Evolutionary conservation across 2,797 vertebrate species (phyloP).

Genomic region (Benthosema pterotum): DNA sequence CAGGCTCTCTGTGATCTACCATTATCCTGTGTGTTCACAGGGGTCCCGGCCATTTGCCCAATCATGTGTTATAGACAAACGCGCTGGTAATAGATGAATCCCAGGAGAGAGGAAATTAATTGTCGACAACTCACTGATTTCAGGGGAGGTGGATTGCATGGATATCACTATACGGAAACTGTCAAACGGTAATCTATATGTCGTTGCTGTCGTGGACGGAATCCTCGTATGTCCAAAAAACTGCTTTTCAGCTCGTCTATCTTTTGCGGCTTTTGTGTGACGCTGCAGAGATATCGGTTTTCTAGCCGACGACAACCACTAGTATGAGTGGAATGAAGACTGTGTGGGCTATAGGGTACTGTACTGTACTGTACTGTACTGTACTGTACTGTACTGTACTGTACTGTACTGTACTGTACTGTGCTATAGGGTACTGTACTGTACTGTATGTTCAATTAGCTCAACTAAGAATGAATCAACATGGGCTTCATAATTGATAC

Average conservation of each 20-base stretch:
- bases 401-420: too few relatives aligned
- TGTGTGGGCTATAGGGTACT: constrained; percentile 71
- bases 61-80: constrained; percentile 72
- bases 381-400: too few relatives aligned
- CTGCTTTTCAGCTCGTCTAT: too few relatives aligned
- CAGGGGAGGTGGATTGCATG: constrained; percentile 21
- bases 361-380: constrained; percentile 7
- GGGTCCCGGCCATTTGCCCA: constrained; percentile 69
- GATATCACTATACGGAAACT: background rate
- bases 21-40: constrained; percentile 60
- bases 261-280: too few relatives aligned
- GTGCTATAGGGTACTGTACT: constrained; percentile 19
- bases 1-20: constrained; percentile 66
- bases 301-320: background rate
- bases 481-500: constrained; percentile 57
- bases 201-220: too few relatives aligned
- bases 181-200: background rate
- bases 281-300: constrained; percentile 36
- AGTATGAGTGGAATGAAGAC: constrained; percentile 70
- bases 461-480: constrained; percentile 68
- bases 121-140: constrained; percentile 61
- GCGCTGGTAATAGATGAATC: constrained; percentile 67
- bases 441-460: constrained; percentile 63
- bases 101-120: constrained; percentile 68
- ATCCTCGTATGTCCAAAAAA: too few relatives aligned